These are phyloP conservation scores for Pangasianodon hypophthalmus DNA, from an alignment of 2,113 vertebrate genomes.

Conservation along the genomic window DNA sequence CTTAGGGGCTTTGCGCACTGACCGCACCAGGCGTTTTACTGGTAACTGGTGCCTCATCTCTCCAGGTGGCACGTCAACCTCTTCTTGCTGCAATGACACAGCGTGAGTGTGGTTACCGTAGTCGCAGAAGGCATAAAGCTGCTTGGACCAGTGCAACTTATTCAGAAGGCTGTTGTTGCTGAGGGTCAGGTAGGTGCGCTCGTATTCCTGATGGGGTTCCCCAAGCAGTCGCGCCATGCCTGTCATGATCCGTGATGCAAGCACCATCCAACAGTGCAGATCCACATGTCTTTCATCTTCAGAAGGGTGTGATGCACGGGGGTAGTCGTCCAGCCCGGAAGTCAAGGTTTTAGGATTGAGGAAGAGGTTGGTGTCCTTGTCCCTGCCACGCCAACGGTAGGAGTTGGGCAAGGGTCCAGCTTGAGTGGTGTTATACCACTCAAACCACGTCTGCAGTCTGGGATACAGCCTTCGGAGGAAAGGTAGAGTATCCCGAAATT, in stretches of 20 bases:
- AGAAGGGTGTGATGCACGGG: slow-evolving; percentile 90
- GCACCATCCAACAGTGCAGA: slow-evolving; percentile 91
- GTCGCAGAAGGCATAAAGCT: slow-evolving; percentile 82
- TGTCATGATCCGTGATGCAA: slow-evolving; percentile 81
- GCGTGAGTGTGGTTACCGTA: slow-evolving; percentile 88
- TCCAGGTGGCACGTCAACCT: slow-evolving; percentile 67
- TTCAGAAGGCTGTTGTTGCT: slow-evolving; percentile 76
- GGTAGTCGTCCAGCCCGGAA: slow-evolving; percentile 93
- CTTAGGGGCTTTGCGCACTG: slow-evolving; percentile 75
- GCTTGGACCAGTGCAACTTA: slow-evolving; percentile 86
- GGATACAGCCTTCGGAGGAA: slow-evolving; percentile 83
- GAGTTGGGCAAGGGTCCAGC: slow-evolving; percentile 79
- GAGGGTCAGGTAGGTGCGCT: slow-evolving; percentile 63
- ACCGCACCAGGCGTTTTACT: slow-evolving; percentile 75
- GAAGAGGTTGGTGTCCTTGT: slow-evolving; percentile 80
- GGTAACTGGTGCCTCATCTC: slow-evolving; percentile 71
- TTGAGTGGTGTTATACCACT: slow-evolving; percentile 89
- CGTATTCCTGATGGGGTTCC: slow-evolving; percentile 73
- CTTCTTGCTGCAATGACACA: slow-evolving; percentile 77
- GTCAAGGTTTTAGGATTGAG: slow-evolving; percentile 94
- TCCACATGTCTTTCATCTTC: slow-evolving; percentile 87
- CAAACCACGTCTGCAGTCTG: slow-evolving; percentile 85
- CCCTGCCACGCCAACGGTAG: slow-evolving; percentile 94
- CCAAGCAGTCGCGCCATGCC: slow-evolving; percentile 76
- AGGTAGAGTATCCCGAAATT: slow-evolving; percentile 59